phyloP scores from a whole-genome alignment of 1,140 invertebrate species.

The Drosophila virilis region DNA sequence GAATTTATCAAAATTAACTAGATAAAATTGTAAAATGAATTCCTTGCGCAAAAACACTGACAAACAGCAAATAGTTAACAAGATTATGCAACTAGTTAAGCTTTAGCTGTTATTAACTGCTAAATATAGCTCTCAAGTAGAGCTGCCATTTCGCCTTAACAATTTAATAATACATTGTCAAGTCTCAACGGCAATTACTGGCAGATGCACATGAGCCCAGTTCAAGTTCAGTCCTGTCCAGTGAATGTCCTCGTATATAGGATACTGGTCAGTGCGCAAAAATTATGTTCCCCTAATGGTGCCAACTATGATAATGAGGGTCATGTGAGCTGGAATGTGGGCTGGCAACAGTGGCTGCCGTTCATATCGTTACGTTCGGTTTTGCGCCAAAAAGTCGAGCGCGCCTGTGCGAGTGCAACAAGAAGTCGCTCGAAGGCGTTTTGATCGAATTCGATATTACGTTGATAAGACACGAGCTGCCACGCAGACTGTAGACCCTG shows the following conservation, averaged over 20 bases:
- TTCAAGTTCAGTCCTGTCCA: constrained; percentile 26
- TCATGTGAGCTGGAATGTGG: constrained; percentile 64
- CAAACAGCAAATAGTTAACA: constrained; percentile 14
- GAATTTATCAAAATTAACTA: constrained; percentile 5
- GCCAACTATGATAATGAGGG: constrained; percentile 82
- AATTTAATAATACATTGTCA: constrained; percentile 69
- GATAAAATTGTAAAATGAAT: background rate
- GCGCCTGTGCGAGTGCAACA: constrained; percentile 37
- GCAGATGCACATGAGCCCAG: constrained; percentile 57
- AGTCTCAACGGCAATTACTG: constrained; percentile 73
- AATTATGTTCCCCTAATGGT: constrained; percentile 70
- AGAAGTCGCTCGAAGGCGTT: constrained; percentile 66
- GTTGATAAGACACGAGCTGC: constrained; percentile 69
- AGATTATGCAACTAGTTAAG: constrained; percentile 45
- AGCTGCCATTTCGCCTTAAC: constrained; percentile 65
- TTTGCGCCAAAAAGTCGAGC: constrained; percentile 74
- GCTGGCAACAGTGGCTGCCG: constrained; percentile 37
- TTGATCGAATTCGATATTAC: constrained; percentile 84
- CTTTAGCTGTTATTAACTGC: constrained; percentile 47
- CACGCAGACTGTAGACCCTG: constrained; percentile 20
- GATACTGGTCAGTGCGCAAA: constrained; percentile 30
- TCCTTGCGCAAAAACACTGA: constrained; percentile 34
- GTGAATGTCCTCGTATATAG: constrained; percentile 59
- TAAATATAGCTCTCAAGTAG: constrained; percentile 41
- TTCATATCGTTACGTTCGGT: constrained; percentile 37